Conservation (phyloP, 2,113 vertebrate genomes). For the Sturnira hondurensis region DNA sequence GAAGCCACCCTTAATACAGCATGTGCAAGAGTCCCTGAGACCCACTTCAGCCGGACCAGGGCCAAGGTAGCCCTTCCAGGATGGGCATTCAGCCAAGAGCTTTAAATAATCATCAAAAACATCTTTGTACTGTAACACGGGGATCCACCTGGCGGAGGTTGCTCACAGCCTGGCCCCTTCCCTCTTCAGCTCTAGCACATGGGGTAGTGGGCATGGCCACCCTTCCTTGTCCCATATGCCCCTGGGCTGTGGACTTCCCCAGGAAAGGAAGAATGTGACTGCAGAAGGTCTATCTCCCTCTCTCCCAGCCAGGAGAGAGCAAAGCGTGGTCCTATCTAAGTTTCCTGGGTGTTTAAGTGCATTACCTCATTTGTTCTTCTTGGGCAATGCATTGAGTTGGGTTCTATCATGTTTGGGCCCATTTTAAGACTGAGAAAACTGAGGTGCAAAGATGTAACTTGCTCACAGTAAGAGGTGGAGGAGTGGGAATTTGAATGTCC, state of each 20-base stretch:
- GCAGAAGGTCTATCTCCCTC: background rate
- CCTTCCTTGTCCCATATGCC: background rate
- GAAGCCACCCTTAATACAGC: constrained; percentile 78
- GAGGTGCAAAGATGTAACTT: background rate
- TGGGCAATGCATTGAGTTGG: background rate
- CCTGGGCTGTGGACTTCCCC: background rate
- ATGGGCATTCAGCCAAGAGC: constrained; percentile 71
- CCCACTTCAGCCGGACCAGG: constrained; percentile 73
- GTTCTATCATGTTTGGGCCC: background rate
- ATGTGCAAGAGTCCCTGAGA: constrained; percentile 75
- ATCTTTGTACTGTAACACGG: constrained; percentile 18
- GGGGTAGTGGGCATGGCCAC: background rate
- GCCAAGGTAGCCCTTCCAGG: constrained; percentile 72
- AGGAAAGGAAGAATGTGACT: background rate
- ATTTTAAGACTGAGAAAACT: background rate
- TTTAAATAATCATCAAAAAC: constrained; percentile 82
- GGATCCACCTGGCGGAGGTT: background rate
- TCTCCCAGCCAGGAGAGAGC: background rate
- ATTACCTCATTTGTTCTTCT: background rate
- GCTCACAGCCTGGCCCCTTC: background rate
- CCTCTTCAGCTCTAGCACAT: background rate
- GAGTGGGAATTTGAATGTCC: background rate
- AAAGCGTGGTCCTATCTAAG: background rate
- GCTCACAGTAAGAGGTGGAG: background rate
- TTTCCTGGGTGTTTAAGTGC: background rate